Conservation (phyloP, 2,113 vertebrate species). For the Cebidichthys violaceus region DNA sequence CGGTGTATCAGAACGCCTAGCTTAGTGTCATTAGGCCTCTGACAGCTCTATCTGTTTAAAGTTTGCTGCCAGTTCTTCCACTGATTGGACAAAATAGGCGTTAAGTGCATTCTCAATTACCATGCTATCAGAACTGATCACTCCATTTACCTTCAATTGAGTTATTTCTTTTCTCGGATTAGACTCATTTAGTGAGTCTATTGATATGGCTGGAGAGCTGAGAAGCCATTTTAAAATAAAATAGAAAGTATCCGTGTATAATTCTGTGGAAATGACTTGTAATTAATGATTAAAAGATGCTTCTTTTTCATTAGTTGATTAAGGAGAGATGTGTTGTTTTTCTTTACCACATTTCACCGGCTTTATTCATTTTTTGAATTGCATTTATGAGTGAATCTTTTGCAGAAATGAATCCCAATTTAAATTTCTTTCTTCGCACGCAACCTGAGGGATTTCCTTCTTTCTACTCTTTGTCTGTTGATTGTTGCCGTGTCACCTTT, state of each 20-base stretch:
- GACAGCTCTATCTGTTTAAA: neutral
- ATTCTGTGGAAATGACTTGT: neutral
- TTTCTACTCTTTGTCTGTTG: neutral
- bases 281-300: neutral
- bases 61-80: neutral
- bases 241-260: neutral
- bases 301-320: neutral
- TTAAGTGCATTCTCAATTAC: neutral
- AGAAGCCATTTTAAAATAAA: neutral
- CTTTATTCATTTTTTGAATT: neutral
- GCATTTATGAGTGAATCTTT: neutral
- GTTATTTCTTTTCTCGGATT: neutral
- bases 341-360: neutral
- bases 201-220: neutral
- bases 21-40: neutral
- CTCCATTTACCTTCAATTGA: neutral
- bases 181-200: neutral
- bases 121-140: neutral
- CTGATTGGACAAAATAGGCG: neutral
- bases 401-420: neutral
- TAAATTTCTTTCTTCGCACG: neutral
- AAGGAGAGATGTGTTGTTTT: neutral
- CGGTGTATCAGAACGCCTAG: neutral
- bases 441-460: neutral
- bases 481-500: conserved; percentile 22